Percentiles rank a stretch among this genome's conserved stretches.
Conservation (phyloP, 2,888 invertebrate species). For the Villa cingulata region DNA sequence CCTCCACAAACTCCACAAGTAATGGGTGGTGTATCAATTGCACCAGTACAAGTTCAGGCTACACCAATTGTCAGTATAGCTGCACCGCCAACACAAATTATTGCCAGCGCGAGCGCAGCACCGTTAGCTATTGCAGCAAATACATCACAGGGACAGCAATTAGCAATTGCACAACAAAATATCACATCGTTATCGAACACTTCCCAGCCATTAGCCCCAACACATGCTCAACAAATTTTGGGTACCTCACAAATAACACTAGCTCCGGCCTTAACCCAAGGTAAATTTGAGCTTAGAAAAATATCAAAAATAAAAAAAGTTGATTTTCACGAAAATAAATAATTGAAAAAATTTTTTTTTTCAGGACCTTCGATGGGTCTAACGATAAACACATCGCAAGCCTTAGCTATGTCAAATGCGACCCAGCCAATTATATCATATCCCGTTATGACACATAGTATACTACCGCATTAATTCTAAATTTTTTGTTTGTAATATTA, state of each 20-base stretch:
- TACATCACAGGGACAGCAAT: slow-evolving; percentile 19
- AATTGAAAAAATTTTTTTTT: background rate
- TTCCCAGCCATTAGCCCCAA: slow-evolving; percentile 14
- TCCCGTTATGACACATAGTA: slow-evolving; percentile 50
- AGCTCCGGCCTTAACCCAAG: slow-evolving; percentile 18
- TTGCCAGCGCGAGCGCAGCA: slow-evolving; percentile 15
- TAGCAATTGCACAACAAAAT: slow-evolving; percentile 19
- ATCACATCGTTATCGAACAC: slow-evolving; percentile 18
- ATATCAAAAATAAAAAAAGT: background rate
- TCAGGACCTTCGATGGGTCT: slow-evolving; percentile 23
- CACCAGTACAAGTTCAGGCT: slow-evolving; percentile 39
- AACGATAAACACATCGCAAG: slow-evolving; percentile 38
- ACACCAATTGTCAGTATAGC: slow-evolving; percentile 48
- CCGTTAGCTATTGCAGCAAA: slow-evolving; percentile 19
- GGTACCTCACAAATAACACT: slow-evolving; percentile 22
- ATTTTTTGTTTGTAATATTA: too few relatives aligned
- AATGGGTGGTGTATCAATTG: slow-evolving; percentile 40
- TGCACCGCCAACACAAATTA: slow-evolving; percentile 27
- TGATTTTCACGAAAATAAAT: background rate
- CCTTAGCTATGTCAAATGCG: slow-evolving; percentile 45
- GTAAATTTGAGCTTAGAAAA: too few relatives aligned
- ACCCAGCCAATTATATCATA: slow-evolving; percentile 50
- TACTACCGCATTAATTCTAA: slow-evolving; percentile 23
- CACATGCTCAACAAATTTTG: slow-evolving; percentile 19
- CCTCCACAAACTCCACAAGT: slow-evolving; percentile 39